A percentile compares a stretch with the other conserved stretches of the same genome.
Conservation (phyloP, 2,113 vertebrate genomes). For the Channa argus region DNA sequence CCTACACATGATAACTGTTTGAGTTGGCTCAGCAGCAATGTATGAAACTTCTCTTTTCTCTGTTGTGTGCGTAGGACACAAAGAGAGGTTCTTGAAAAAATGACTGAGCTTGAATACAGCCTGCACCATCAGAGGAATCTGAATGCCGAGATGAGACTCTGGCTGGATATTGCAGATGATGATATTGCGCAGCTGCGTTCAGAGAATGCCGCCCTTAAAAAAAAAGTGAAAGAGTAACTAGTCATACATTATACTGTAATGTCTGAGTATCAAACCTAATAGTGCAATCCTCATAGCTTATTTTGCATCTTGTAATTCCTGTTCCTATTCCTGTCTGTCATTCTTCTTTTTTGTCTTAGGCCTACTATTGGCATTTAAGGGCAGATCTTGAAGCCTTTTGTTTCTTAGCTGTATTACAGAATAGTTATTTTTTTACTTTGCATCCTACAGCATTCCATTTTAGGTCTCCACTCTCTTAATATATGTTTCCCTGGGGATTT, state of each 20-base stretch:
- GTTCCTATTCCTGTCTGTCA: too few species aligned
- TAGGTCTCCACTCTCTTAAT: too few species aligned
- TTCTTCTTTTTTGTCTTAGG: neutral
- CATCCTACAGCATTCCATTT: too few species aligned
- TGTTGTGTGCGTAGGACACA: constrained; percentile 28
- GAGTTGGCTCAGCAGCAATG: neutral
- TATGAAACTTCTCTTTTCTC: neutral
- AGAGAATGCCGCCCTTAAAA: constrained; percentile 51
- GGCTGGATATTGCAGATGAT: constrained; percentile 67
- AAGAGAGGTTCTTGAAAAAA: constrained; percentile 63
- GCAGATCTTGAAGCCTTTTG: too few species aligned
- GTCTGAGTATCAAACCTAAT: neutral
- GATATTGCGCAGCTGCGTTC: constrained; percentile 54
- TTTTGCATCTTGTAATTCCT: too few species aligned
- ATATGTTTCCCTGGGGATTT: too few species aligned
- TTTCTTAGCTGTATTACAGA: neutral
- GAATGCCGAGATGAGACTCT: constrained; percentile 59
- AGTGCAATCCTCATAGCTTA: neutral
- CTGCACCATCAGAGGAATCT: constrained; percentile 47
- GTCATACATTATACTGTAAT: neutral
- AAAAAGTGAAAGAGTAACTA: constrained; percentile 63
- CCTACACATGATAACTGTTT: neutral
- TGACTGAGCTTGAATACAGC: constrained; percentile 58
- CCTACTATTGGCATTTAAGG: neutral
- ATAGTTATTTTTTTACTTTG: neutral